Base-by-base conservation (phyloP, 2,888 invertebrate species). In the Strigamia transsilvanica region DNA sequence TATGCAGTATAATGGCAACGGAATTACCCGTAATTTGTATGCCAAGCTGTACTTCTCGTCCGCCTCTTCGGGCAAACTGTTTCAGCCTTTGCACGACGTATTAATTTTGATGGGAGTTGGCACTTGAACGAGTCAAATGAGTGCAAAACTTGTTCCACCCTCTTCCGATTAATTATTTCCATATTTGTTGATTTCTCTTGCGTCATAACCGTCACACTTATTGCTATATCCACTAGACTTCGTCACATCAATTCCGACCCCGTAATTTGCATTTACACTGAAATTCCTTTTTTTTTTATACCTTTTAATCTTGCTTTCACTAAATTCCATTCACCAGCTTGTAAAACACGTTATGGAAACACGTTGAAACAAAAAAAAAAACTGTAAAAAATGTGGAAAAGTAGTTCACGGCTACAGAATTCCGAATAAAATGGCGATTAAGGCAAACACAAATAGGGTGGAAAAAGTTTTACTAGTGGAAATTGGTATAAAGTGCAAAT, bases 11-110 rank as follows among this genome's bases (percentile, higher is more conserved):
- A 73, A 73, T 73, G 73, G 73, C 73, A 73, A 73, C 73, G 32
- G 73, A 73, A 73, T 73, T 73, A 73, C 73, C 73, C 73, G 73
- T 73, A 73, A 73, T 73, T 73, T 73, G 73, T 73, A 73, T 73
- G 73, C 73, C 73, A 73, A 73, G 32, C 73, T 73, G 73, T 73
- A 73, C 73, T 73, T 73, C 73, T 73, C 73, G 73, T 73, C 73
- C 73, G 73, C 73, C 73, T 73, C 73, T 73, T 73, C 73, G 73
- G 32, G 73, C 73, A 73, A 73, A 73, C 73, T 73, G 73, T 73
- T 73, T 73, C 73, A 73, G 73, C 73, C 73, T 73, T 73, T 73
- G 73, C 73, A 73, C 73, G 73, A 73, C 73, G 73, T 73, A 73
- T 73, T 73, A 73, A 73, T 73, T 73, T 73, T 73, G 73, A 73